These are phyloP conservation scores for Ormyrus labotus DNA, from an alignment of 2,888 invertebrate genomes.

Conservation along the genomic window DNA sequence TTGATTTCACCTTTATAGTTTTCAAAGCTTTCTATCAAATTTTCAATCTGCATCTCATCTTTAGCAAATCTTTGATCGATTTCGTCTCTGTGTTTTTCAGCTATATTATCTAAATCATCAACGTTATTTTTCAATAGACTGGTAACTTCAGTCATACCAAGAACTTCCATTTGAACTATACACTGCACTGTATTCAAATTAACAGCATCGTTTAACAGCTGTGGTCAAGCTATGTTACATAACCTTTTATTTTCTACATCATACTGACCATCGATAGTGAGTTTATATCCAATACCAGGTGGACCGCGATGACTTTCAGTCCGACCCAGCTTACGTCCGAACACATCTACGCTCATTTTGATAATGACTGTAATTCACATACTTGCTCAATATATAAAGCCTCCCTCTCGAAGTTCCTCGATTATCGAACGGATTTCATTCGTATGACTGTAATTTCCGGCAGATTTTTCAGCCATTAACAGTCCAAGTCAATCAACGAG, in stretches of 20 bases:
- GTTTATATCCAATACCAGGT: slow-evolving; percentile 7
- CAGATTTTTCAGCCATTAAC: no score
- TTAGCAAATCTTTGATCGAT: background rate
- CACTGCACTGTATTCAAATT: background rate
- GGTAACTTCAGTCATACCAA: no score
- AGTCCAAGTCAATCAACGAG: no score
- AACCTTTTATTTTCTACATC: slow-evolving; percentile 9
- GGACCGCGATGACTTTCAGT: background rate
- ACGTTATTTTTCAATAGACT: no score
- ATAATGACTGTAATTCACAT: no score
- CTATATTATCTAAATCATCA: background rate
- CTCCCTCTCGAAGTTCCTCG: no score
- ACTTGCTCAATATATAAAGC: no score
- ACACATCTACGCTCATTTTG: background rate
- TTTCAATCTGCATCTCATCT: background rate
- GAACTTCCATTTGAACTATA: background rate
- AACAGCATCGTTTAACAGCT: background rate
- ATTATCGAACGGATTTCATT: no score
- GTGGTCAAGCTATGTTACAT: background rate
- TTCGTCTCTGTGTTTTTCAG: background rate
- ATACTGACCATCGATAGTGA: slow-evolving; percentile 1
- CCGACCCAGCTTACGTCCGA: slow-evolving; percentile 9
- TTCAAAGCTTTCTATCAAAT: no score
- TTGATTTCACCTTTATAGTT: no score
- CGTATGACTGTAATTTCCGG: no score